Percentiles rank a stretch among this genome's conserved stretches.
These are phyloP conservation scores for Otus sunia DNA, from an alignment of 2,113 vertebrate species.

Conservation along the genomic window DNA sequence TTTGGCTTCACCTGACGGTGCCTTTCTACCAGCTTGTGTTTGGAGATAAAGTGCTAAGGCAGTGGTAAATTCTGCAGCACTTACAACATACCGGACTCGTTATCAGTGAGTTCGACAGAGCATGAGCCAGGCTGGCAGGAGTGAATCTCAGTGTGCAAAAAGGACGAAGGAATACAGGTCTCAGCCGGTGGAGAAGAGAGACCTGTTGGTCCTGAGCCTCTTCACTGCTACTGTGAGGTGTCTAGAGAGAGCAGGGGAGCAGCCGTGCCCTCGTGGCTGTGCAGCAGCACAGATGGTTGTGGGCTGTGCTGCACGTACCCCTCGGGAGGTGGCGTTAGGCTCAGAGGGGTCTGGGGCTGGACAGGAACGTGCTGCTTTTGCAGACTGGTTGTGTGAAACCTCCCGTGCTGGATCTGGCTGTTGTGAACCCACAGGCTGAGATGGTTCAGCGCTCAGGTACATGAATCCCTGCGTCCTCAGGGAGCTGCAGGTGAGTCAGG, in stretches of 20 bases:
- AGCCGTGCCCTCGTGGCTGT: not conserved
- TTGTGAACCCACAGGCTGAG: not conserved
- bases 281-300: not conserved
- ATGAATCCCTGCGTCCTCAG: not conserved
- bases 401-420: not conserved
- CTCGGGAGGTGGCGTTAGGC: not conserved
- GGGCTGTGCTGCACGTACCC: accelerated
- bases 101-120: not conserved
- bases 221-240: accelerated
- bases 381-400: not conserved
- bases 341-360: not conserved
- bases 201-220: not conserved
- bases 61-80: not conserved
- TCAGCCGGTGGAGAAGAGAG: not conserved
- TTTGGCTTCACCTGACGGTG: not conserved
- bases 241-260: not conserved
- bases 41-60: not conserved
- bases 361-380: not conserved
- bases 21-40: not conserved
- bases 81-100: not conserved
- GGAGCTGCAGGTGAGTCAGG: not conserved
- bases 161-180: not conserved
- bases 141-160: not conserved
- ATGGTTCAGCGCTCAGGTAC: not conserved
- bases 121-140: not conserved